Evolutionary conservation across 2,113 vertebrate genomes (phyloP).

Genomic region (Eonycteris spelaea): DNA sequence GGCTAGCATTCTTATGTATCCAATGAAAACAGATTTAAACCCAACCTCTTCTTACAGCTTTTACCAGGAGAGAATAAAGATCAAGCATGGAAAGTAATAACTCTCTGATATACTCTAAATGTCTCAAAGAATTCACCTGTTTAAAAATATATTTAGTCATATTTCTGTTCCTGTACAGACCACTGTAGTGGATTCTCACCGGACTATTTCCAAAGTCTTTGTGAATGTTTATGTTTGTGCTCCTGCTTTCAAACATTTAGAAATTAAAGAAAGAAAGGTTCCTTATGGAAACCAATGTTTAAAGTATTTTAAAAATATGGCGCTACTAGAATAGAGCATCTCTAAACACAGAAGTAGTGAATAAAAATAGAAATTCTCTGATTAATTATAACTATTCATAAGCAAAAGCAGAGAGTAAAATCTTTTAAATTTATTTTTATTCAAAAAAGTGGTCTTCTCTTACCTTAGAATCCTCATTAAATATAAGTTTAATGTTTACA

Average conservation of each 20-base stretch:
- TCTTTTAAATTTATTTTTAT: not conserved
- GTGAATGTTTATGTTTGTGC: not conserved
- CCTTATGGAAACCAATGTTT: not conserved
- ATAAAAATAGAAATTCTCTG: not conserved
- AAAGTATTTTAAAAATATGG: not conserved
- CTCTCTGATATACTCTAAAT: not conserved
- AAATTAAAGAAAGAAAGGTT: not conserved
- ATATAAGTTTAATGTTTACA: not conserved
- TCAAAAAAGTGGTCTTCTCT: not conserved
- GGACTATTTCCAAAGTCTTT: not conserved
- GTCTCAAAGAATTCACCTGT: not conserved
- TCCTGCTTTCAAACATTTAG: not conserved
- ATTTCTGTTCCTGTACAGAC: not conserved
- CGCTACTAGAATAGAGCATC: not conserved
- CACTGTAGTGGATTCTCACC: not conserved
- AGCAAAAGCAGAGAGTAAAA: not conserved
- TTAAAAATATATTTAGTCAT: not conserved
- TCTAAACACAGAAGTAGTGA: not conserved
- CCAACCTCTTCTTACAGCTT: not conserved
- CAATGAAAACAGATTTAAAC: not conserved
- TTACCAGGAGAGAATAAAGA: not conserved
- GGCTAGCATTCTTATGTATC: not conserved
- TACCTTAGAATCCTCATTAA: not conserved
- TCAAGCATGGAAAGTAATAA: not conserved
- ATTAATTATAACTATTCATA: not conserved